Percentiles rank a stretch among this genome's conserved stretches.
Conservation (phyloP, 2,113 vertebrate species). For the Odocoileus hemionus region DNA sequence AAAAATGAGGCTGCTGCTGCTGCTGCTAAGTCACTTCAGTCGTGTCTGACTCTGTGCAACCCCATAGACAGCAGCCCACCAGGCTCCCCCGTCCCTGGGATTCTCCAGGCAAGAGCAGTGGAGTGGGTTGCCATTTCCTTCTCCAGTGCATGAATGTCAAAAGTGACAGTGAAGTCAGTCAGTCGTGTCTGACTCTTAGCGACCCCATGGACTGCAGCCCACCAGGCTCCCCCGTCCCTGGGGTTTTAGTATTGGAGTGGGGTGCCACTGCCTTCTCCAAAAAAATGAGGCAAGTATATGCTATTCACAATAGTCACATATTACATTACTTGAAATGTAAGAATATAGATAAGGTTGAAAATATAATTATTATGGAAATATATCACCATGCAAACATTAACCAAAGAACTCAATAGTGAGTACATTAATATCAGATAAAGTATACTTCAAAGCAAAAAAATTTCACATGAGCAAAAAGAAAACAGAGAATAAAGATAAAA, state of each 20-base stretch:
- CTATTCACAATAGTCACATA: neutral
- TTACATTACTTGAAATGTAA: neutral
- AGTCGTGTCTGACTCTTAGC: too few relatives aligned
- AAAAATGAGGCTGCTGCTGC: neutral
- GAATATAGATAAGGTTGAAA: neutral
- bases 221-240: too few relatives aligned
- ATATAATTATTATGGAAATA: neutral
- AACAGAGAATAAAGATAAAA: neutral
- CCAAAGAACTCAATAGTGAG: neutral
- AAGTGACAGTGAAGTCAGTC: too few relatives aligned
- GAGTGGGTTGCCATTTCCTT: too few relatives aligned
- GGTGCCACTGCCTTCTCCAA: neutral
- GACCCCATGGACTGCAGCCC: too few relatives aligned
- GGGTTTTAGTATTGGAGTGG: too few relatives aligned
- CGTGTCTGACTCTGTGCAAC: too few relatives aligned
- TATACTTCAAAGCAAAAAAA: neutral
- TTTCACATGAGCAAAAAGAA: neutral
- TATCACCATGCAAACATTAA: neutral
- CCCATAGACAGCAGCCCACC: too few relatives aligned
- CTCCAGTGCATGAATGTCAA: too few relatives aligned
- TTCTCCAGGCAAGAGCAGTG: too few relatives aligned
- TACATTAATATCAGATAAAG: neutral
- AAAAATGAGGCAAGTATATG: neutral
- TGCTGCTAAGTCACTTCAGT: too few relatives aligned
- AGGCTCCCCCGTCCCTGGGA: too few relatives aligned